Conservation (phyloP, 92 coral and sea anemone species). For the Pocillopora meandrina region DNA sequence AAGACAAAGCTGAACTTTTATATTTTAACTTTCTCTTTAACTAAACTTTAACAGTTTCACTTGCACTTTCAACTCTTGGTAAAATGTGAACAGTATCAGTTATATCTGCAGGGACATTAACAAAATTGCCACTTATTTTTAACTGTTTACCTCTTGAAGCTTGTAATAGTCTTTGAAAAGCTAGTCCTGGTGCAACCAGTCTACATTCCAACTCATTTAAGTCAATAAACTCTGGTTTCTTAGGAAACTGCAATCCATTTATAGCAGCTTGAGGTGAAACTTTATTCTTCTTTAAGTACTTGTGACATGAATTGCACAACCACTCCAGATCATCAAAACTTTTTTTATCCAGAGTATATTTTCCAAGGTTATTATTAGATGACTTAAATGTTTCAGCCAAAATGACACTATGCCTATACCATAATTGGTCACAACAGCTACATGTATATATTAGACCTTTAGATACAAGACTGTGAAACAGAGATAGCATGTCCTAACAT, state of each 20-base stretch:
- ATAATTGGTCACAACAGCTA: not conserved
- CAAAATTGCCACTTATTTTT: too few relatives aligned
- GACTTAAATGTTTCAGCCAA: not conserved
- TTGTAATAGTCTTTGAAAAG: too few relatives aligned
- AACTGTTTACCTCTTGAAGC: too few relatives aligned
- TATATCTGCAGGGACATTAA: too few relatives aligned
- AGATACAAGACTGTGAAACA: not conserved
- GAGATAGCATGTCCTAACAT: slow-evolving; percentile 14
- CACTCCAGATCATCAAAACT: not conserved
- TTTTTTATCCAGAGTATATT: not conserved
- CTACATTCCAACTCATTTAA: too few relatives aligned
- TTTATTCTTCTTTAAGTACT: not conserved
- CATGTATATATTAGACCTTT: not conserved
- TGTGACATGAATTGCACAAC: not conserved
- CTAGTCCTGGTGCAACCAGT: too few relatives aligned
- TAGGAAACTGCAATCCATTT: not conserved
- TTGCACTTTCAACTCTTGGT: too few relatives aligned
- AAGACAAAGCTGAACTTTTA: too few relatives aligned
- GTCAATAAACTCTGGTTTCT: too few relatives aligned
- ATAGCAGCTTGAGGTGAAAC: not conserved
- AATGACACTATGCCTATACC: not conserved
- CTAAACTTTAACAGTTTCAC: too few relatives aligned
- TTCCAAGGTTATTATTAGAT: not conserved
- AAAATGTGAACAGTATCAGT: too few relatives aligned
- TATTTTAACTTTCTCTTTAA: too few relatives aligned